A percentile compares a stretch with the other conserved stretches of the same genome.
Conservation (phyloP, 2,888 invertebrate species). For the Tillus elongatus region DNA sequence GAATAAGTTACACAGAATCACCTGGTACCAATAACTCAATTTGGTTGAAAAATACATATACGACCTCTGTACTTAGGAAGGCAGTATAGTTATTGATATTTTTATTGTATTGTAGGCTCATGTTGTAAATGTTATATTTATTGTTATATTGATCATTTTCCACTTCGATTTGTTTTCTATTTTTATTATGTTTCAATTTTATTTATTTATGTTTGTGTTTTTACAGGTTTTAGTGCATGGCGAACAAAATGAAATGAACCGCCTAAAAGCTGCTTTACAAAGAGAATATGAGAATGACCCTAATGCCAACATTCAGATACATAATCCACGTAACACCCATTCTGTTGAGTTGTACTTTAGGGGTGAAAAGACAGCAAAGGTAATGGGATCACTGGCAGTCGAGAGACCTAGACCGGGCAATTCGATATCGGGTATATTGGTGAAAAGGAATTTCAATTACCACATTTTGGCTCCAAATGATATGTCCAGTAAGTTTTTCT, state of each 20-base stretch:
- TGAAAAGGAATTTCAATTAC: conserved; percentile 97
- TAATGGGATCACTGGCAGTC: conserved; percentile 86
- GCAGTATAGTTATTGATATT: no score
- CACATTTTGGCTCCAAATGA: conserved; percentile 88
- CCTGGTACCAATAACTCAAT: no score
- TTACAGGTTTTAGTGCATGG: conserved; percentile 86
- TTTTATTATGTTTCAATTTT: neutral
- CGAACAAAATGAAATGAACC: conserved; percentile 97
- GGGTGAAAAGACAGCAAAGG: conserved; percentile 98
- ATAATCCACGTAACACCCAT: conserved; percentile 95
- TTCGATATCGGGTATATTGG: conserved; percentile 82
- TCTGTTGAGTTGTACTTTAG: conserved; percentile 87
- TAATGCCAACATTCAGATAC: conserved; percentile 72
- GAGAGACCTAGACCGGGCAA: conserved; percentile 70
- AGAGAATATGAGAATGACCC: conserved; percentile 87
- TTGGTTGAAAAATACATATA: no score
- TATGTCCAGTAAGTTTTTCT: conserved; percentile 70
- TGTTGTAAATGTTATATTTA: conserved; percentile 8
- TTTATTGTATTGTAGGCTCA: no score
- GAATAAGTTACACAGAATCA: no score
- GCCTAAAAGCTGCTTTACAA: conserved; percentile 87
- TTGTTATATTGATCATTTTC: conserved; percentile 6
- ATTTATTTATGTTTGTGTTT: neutral
- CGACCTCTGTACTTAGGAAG: no score
- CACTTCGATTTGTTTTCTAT: conserved; percentile 3